Conservation (phyloP, 2,113 vertebrate species). For the Ailurus styani region DNA sequence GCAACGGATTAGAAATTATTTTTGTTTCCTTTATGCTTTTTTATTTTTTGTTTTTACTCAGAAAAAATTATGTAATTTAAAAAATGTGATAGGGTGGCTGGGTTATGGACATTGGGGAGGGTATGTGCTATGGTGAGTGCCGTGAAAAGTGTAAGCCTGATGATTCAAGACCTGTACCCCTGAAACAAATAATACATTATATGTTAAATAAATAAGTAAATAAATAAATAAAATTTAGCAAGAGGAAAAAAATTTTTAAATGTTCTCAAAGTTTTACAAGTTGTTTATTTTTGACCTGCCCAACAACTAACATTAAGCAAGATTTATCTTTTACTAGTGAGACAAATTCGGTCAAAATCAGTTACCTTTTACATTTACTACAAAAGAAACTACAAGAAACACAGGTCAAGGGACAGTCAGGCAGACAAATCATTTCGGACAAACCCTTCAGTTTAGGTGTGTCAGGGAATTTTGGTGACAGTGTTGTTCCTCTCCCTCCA, state of each 20-base stretch:
- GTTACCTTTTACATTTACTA: not conserved
- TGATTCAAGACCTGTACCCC: too few relatives aligned
- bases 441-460: constrained; percentile 57
- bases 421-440: not conserved
- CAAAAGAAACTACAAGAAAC: not conserved
- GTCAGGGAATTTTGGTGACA: constrained; percentile 61
- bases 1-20: not conserved
- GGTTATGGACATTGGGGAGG: too few relatives aligned
- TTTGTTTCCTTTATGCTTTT: not conserved
- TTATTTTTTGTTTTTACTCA: not conserved
- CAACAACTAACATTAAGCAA: not conserved
- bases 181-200: too few relatives aligned
- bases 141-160: too few relatives aligned
- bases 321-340: not conserved
- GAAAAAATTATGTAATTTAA: not conserved
- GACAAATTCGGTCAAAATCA: not conserved
- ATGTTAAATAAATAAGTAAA: too few relatives aligned
- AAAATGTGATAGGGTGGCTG: too few relatives aligned
- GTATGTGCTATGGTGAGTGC: too few relatives aligned
- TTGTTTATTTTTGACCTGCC: not conserved
- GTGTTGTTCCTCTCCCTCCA: constrained; percentile 46
- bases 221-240: too few relatives aligned
- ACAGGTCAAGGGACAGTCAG: not conserved
- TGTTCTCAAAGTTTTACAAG: not conserved
- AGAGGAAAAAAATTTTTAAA: too few relatives aligned